Base-by-base conservation (phyloP, 2,888 invertebrate species). In the Folsomia candida region DNA sequence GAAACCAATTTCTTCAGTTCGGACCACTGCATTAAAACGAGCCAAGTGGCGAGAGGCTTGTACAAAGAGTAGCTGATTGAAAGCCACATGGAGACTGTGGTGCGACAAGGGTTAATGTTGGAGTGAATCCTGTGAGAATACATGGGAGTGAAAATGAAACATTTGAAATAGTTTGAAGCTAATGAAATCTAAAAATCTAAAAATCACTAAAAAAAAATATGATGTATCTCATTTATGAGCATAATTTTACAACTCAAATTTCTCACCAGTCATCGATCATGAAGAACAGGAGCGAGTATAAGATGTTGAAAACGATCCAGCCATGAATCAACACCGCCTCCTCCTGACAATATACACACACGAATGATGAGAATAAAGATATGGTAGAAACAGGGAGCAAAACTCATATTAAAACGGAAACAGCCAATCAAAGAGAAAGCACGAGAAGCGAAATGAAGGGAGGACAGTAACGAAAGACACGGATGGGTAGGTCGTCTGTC, bases 241-340 rank as follows among this genome's bases (percentile, higher is more conserved):
- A n/a, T n/a, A n/a, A n/a, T n/a, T n/a, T n/a, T n/a, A n/a, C n/a
- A n/a, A n/a, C n/a, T n/a, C n/a, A n/a, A n/a, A n/a, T n/a, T n/a
- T n/a, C n/a, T n/a, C n/a, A n/a, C 37, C 76, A 76, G 29, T 76
- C 71, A 51, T 76, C 76, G 14, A 73, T 65, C 72, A 76, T 73
- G 69, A 76, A 76, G 22, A 69, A 73, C 27, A 71, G 68, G 58
- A 76, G 69, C 1, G 76, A 70, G 54, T 71, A 73, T 62, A 76
- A 71, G 65, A 76, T 76, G 57, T 68, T 73, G 71, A 76, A 70
- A 63, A 76, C 62, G 47, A 71, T 71, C 76, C 76, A 76, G 24
- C 71, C 65, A 68, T 73, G 73, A 63, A 76, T 28, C 24, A 68
- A 68, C 25, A 71, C 70, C 59, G 70, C 71, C 64, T 76, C 76